A percentile compares a stretch with the other conserved stretches of the same genome.
These are phyloP conservation scores for Tetheella fluctuosa DNA, from an alignment of 2,888 invertebrate genomes.

Conservation along the genomic window DNA sequence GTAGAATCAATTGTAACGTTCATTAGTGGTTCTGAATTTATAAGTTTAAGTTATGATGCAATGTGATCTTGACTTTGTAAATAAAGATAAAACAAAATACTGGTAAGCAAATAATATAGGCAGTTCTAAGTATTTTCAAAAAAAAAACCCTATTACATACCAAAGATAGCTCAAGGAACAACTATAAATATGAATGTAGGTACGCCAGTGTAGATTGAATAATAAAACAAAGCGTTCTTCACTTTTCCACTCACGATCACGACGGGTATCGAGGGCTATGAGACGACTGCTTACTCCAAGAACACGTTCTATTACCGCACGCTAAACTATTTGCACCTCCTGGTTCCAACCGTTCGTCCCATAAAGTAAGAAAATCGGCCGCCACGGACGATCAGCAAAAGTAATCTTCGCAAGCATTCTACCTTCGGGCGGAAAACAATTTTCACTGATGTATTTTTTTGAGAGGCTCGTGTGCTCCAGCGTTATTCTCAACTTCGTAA, in stretches of 20 bases:
- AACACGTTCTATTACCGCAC: slow-evolving; percentile 38
- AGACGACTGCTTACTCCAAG: slow-evolving; percentile 20
- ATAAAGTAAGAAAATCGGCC: slow-evolving; percentile 63
- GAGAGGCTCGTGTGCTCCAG: slow-evolving; percentile 41
- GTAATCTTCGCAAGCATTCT: slow-evolving; percentile 68
- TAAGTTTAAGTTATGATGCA: too few relatives aligned
- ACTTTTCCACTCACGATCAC: slow-evolving; percentile 16
- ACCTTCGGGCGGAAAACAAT: slow-evolving; percentile 65
- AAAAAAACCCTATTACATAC: not conserved
- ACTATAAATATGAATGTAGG: too few relatives aligned
- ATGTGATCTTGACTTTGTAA: too few relatives aligned
- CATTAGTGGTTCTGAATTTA: too few relatives aligned
- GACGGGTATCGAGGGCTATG: slow-evolving; percentile 20
- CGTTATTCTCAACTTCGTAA: slow-evolving; percentile 35
- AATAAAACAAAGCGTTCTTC: slow-evolving; percentile 11
- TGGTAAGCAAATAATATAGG: too few relatives aligned
- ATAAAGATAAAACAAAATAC: too few relatives aligned
- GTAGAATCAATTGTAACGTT: too few relatives aligned
- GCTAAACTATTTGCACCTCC: slow-evolving; percentile 55
- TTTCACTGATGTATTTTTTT: slow-evolving; percentile 67
- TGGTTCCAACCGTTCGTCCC: slow-evolving; percentile 49
- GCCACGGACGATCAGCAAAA: slow-evolving; percentile 61
- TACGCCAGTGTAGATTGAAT: slow-evolving; percentile 3
- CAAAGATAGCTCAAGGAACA: not conserved
- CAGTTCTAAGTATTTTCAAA: not conserved